Percentiles rank a stretch among this genome's conserved stretches.
These are phyloP conservation scores for Enteromius afrohamiltoni DNA, from an alignment of 2,797 vertebrate genomes.

Conservation along the genomic window DNA sequence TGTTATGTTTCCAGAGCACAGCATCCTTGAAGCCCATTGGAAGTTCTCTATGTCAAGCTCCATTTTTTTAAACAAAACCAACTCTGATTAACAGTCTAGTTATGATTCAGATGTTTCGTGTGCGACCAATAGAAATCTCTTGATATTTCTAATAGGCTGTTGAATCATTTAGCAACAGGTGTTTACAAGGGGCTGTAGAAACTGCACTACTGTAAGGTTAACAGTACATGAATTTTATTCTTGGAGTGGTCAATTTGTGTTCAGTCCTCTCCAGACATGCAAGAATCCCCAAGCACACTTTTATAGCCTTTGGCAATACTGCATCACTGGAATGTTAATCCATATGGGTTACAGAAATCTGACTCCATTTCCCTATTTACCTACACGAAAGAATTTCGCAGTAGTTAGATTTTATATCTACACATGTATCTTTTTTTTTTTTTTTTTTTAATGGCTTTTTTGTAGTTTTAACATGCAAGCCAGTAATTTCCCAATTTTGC, in stretches of 20 bases:
- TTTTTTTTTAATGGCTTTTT: background rate
- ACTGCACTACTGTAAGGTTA: conserved; percentile 39
- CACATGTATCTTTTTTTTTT: background rate
- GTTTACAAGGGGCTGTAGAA: conserved; percentile 19
- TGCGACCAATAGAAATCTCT: background rate
- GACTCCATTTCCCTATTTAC: background rate
- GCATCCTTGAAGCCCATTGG: background rate
- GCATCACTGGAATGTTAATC: conserved; percentile 39
- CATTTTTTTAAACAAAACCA: conserved; percentile 3
- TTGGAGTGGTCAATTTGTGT: conserved; percentile 42
- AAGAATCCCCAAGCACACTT: background rate
- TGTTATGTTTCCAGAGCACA: background rate
- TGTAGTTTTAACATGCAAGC: conserved; percentile 19
- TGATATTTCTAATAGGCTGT: background rate
- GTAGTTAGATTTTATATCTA: background rate
- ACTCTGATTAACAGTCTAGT: background rate
- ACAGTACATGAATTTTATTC: conserved; percentile 38
- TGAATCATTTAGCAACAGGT: background rate
- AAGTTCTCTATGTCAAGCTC: background rate
- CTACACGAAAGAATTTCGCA: background rate
- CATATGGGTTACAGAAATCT: conserved; percentile 21
- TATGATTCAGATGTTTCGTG: background rate
- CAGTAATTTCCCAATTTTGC: conserved; percentile 47
- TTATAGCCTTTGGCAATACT: conserved; percentile 38
- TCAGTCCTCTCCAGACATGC: conserved; percentile 18